These are phyloP conservation scores for Cryptus armator DNA, from an alignment of 2,888 invertebrate species.

Conservation along the genomic window DNA sequence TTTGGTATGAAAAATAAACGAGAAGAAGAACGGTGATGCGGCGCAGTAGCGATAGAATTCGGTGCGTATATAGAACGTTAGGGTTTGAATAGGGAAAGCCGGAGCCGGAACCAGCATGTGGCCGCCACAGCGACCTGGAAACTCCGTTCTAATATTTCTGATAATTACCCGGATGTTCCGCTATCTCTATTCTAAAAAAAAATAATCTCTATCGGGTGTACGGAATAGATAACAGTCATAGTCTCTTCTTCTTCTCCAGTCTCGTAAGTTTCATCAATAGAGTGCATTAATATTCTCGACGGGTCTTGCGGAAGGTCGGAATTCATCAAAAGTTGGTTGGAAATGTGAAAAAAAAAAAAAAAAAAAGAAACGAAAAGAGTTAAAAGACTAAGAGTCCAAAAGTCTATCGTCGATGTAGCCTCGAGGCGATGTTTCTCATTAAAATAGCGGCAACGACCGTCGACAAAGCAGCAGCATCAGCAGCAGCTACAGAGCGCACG, in stretches of 20 bases:
- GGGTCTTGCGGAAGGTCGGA: slow-evolving; percentile 66
- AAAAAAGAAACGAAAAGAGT: slow-evolving; percentile 33
- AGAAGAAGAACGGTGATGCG: neutral
- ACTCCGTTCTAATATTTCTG: slow-evolving; percentile 59
- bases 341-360: slow-evolving; percentile 25
- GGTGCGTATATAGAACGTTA: slow-evolving; percentile 2
- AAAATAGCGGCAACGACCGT: slow-evolving; percentile 70
- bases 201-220: slow-evolving; percentile 9
- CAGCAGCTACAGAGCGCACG: slow-evolving; percentile 41
- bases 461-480: slow-evolving; percentile 70
- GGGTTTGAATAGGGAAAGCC: slow-evolving; percentile 42
- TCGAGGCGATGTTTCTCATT: slow-evolving; percentile 72
- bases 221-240: neutral
- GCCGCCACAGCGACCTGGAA: slow-evolving; percentile 45
- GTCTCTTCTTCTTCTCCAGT: neutral
- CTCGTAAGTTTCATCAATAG: neutral
- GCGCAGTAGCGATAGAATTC: neutral
- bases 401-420: slow-evolving; percentile 46
- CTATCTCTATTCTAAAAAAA: slow-evolving; percentile 34
- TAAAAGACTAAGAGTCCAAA: slow-evolving; percentile 27
- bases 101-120: slow-evolving; percentile 46
- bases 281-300: neutral
- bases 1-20: slow-evolving; percentile 43
- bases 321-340: slow-evolving; percentile 58
- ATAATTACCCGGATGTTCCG: slow-evolving; percentile 67